phyloP scores from a whole-genome alignment of 2,888 invertebrate species.

The Pocota personata region DNA sequence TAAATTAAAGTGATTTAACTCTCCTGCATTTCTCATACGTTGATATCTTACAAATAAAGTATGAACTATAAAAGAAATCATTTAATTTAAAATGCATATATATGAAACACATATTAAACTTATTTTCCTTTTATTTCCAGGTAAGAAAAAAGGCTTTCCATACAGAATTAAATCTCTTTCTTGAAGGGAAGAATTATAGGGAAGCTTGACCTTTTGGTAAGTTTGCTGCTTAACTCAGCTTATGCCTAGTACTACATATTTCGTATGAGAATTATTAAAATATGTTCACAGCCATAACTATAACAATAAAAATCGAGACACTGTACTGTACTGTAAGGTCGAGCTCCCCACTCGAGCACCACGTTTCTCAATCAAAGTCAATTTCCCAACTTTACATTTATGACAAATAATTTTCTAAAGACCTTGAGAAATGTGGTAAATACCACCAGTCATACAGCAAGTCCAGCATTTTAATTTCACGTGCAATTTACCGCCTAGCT shows the following conservation, averaged over 20 bases:
- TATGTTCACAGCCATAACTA: no score
- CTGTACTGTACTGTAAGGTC: not conserved
- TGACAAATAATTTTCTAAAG: conserved; percentile 3
- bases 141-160: not conserved
- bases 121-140: conserved; percentile 15
- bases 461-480: conserved; percentile 28
- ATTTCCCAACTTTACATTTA: not conserved
- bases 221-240: not conserved
- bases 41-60: no score
- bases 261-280: no score
- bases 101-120: no score
- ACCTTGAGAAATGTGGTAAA: conserved; percentile 38
- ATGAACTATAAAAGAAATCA: no score
- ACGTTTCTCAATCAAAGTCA: not conserved
- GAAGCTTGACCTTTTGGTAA: not conserved
- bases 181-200: no score
- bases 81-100: no score
- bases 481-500: conserved; percentile 27
- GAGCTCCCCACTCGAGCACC: not conserved
- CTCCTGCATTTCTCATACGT: no score
- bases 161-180: no score
- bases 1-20: no score
- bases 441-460: not conserved
- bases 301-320: not conserved
- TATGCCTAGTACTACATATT: no score